These are phyloP conservation scores for Patagioenas fasciata DNA, from an alignment of 2,113 vertebrate genomes.

Conservation along the genomic window DNA sequence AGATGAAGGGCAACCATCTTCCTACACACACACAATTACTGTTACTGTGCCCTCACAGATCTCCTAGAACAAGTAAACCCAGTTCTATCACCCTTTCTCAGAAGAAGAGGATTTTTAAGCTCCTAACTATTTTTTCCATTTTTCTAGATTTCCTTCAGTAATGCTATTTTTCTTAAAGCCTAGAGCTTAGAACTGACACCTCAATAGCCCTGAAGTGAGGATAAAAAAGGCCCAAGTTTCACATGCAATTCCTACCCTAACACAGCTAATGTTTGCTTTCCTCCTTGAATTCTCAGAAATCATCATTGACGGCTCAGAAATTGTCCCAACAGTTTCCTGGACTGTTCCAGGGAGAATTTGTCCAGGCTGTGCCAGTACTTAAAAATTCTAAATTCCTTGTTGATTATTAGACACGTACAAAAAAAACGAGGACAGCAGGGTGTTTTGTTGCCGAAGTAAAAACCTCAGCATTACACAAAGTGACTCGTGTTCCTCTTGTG, in stretches of 20 bases:
- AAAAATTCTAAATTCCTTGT: not conserved
- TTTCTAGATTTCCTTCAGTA: not conserved
- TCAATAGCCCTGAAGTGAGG: not conserved
- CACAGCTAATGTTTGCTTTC: not conserved
- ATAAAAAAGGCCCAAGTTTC: not conserved
- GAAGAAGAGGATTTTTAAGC: not conserved
- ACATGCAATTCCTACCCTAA: not conserved
- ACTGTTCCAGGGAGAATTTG: not conserved
- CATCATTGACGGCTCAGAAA: not conserved
- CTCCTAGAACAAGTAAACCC: not conserved
- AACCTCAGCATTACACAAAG: not conserved
- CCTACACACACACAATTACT: not conserved
- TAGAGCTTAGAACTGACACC: not conserved
- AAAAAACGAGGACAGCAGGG: not conserved
- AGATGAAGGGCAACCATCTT: not conserved
- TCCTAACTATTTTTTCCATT: not conserved
- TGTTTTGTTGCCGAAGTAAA: not conserved
- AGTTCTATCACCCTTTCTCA: not conserved
- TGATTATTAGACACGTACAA: not conserved
- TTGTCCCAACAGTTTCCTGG: not conserved
- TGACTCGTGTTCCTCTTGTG: not conserved
- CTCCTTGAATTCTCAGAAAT: not conserved
- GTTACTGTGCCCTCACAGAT: not conserved
- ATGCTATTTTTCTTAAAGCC: not conserved
- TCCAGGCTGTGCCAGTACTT: not conserved